Percentiles rank a stretch among this genome's conserved stretches.
These are phyloP conservation scores for Autographa gamma DNA, from an alignment of 2,888 invertebrate genomes.

Conservation along the genomic window DNA sequence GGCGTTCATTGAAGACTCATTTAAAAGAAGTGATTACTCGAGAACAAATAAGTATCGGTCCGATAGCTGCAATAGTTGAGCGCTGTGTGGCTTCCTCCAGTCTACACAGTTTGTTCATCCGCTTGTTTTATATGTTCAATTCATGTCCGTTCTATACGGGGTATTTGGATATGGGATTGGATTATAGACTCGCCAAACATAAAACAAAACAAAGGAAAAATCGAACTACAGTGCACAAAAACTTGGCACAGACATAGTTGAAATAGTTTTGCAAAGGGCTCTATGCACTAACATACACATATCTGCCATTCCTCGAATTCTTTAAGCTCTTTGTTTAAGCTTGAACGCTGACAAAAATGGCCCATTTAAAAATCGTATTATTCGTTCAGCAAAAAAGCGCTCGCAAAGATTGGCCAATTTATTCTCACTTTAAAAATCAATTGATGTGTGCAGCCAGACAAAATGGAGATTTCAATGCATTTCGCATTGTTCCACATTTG, in stretches of 20 bases:
- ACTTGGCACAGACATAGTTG: not conserved
- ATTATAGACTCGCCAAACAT: not conserved
- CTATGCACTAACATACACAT: not conserved
- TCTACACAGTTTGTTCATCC: not conserved
- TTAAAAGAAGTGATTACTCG: conserved; percentile 13
- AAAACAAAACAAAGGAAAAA: not conserved
- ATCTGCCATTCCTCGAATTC: not conserved
- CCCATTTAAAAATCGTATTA: conserved; percentile 38
- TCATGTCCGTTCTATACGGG: not conserved
- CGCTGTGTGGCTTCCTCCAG: not conserved
- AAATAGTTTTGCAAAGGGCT: not conserved
- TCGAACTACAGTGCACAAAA: not conserved
- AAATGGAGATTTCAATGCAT: conserved; percentile 53
- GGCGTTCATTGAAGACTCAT: conserved; percentile 28
- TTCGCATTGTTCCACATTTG: conserved; percentile 46
- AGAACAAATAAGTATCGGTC: conserved; percentile 1
- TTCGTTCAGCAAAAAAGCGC: conserved; percentile 37
- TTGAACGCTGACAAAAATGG: conserved; percentile 10
- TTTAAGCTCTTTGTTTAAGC: conserved; percentile 3
- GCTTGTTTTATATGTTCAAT: not conserved
- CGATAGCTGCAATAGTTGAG: conserved; percentile 4
- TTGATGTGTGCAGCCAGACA: conserved; percentile 53
- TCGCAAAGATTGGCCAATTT: conserved; percentile 53
- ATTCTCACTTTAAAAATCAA: conserved; percentile 58
- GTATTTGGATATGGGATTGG: not conserved